phyloP scores from a whole-genome alignment of 2,888 invertebrate genomes.

The Acanthacorydalis orientalis region DNA sequence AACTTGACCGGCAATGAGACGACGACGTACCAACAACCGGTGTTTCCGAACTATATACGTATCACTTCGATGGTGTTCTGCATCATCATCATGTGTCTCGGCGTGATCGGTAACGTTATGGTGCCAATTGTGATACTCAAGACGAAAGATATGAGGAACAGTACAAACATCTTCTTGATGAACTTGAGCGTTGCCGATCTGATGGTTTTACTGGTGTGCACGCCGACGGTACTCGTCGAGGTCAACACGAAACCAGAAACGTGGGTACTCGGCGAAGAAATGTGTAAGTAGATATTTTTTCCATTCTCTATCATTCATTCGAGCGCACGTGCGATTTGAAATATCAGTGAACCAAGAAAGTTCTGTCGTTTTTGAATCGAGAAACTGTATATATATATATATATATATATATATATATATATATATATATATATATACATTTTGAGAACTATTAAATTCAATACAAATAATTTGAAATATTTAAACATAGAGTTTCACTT shows the following conservation, averaged over 20 bases:
- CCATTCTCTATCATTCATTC: too few species aligned
- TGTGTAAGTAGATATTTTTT: constrained; percentile 60
- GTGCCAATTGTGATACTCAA: constrained; percentile 84
- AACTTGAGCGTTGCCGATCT: constrained; percentile 87
- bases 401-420: too few species aligned
- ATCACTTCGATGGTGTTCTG: constrained; percentile 79
- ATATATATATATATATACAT: too few species aligned
- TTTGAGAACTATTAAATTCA: too few species aligned
- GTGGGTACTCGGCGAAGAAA: constrained; percentile 79
- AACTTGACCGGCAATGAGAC: not conserved
- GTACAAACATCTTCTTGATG: constrained; percentile 87
- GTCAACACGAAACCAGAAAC: constrained; percentile 81
- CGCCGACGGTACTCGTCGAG: constrained; percentile 87
- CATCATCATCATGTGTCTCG: constrained; percentile 73
- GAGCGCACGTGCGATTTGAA: too few species aligned
- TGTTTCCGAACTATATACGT: constrained; percentile 70
- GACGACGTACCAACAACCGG: constrained; percentile 14
- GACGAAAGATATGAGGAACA: constrained; percentile 86
- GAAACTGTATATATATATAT: too few species aligned
- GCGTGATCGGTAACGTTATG: constrained; percentile 83
- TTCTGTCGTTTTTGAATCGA: too few species aligned
- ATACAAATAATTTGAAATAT: too few species aligned
- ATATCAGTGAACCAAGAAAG: too few species aligned
- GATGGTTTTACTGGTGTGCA: constrained; percentile 78
- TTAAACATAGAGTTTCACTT: too few species aligned